Percentiles rank a stretch among this genome's conserved stretches.
Evolutionary conservation across 64 coral and sea anemone genomes (phyloP).

Genomic region (Stylophora pistillata): DNA sequence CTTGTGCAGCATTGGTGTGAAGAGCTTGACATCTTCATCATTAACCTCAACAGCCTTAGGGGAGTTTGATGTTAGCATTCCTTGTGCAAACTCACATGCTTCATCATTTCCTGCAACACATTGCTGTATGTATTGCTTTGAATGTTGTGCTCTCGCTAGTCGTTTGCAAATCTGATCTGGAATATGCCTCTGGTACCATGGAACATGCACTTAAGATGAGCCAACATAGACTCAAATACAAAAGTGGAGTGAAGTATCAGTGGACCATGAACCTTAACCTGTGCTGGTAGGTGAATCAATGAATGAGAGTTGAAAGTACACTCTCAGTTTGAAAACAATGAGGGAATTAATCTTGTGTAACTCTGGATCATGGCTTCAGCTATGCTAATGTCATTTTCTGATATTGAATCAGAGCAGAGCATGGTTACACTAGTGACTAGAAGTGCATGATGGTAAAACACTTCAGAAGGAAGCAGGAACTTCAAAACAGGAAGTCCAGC

Average conservation of each 20-base stretch:
- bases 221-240: slow-evolving; percentile 75
- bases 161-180: slow-evolving; percentile 68
- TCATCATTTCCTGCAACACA: slow-evolving; percentile 45
- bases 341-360: slow-evolving; percentile 57
- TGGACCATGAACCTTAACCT: slow-evolving; percentile 75
- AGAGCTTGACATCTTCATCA: slow-evolving; percentile 38
- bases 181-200: slow-evolving; percentile 79
- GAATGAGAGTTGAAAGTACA: slow-evolving; percentile 79
- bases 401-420: slow-evolving; percentile 67
- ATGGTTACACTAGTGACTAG: slow-evolving; percentile 74
- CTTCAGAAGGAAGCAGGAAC: too few relatives aligned
- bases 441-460: slow-evolving; percentile 70
- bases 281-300: slow-evolving; percentile 65
- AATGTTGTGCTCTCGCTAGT: slow-evolving; percentile 57
- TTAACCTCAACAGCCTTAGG: slow-evolving; percentile 57
- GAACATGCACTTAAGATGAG: slow-evolving; percentile 67
- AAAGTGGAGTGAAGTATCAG: slow-evolving; percentile 73
- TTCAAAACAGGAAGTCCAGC: slow-evolving; percentile 54
- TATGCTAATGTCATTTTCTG: slow-evolving; percentile 61
- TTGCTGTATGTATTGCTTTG: slow-evolving; percentile 29
- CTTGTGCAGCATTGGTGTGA: slow-evolving; percentile 31
- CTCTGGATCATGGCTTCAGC: slow-evolving; percentile 69
- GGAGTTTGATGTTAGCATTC: background rate
- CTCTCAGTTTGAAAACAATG: slow-evolving; percentile 33
- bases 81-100: too few relatives aligned